Evolutionary conservation across 2,888 invertebrate genomes (phyloP), one percentile per base, ranked within the genome.

Genomic region (Tenthredo scrophulariae): DNA sequence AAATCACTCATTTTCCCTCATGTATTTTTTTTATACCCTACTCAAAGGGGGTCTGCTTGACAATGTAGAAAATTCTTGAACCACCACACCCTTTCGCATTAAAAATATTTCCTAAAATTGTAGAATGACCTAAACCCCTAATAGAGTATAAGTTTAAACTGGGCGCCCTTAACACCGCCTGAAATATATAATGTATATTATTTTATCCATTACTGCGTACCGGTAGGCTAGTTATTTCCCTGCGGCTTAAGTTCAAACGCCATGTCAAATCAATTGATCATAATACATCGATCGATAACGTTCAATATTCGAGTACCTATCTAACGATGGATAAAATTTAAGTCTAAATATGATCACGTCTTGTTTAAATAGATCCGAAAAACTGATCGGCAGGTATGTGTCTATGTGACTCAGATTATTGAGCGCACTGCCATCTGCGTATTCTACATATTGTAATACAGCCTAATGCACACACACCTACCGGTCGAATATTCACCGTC

Each of bases 11-110:
- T 72, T 33, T 72, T n/a, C 72, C 29, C 62, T 26, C 58, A 84
- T 79, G 85, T 86, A 85, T 85, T 43, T 85, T 84, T 86, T 85
- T 50, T 54, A 50, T 80, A 83, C 84, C 46, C 75, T 40, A 13
- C 10, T 13, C 10, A 2, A 62, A 62, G 13, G 26, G 62, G 62
- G 13, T 10, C 26, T 3, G 62, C 22, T 62, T 62, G 62, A 62
- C 62, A 62, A 62, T 62, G 26, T 62, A 62, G 13, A 62, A 62
- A 26, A 62, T 26, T 62, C 26, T 26, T 13, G 22, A 62, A 62
- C 22, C 62, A 62, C 62, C 62, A 62, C 62, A 62, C 62, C 62
- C 62, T 62, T 26, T 26, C 62, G 62, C 4, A 26, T 26, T 13
- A 2, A 62, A 62, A 26, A 22, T 22, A 62, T 26, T 26, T 62